phyloP scores from a whole-genome alignment of 1,140 invertebrate genomes.

The Monomorium pharaonis region DNA sequence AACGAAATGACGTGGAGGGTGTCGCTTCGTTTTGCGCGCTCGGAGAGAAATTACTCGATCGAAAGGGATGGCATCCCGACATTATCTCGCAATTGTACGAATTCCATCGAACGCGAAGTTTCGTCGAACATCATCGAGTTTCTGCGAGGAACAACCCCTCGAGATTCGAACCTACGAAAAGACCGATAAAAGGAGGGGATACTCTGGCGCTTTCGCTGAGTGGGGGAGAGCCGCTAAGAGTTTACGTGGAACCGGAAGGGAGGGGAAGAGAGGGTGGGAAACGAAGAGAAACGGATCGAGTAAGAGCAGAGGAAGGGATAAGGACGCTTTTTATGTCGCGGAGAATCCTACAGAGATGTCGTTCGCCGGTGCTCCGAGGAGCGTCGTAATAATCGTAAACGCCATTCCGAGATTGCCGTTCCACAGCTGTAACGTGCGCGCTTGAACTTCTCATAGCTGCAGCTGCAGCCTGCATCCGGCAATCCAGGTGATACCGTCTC shows the following conservation, averaged over 20 bases:
- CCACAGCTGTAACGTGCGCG: slow-evolving; percentile 50
- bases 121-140: slow-evolving; percentile 43
- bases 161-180: slow-evolving; percentile 21
- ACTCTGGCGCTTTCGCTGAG: neutral
- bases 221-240: neutral
- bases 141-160: slow-evolving; percentile 23
- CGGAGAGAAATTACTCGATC: slow-evolving; percentile 33
- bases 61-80: neutral
- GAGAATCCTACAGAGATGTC: slow-evolving; percentile 36
- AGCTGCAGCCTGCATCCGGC: slow-evolving; percentile 60
- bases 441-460: slow-evolving; percentile 15
- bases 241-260: neutral
- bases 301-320: neutral
- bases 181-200: slow-evolving; percentile 24
- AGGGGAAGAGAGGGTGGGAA: neutral
- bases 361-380: slow-evolving; percentile 45
- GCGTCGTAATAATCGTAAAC: slow-evolving; percentile 73
- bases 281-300: slow-evolving; percentile 9
- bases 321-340: slow-evolving; percentile 38
- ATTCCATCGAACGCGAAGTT: slow-evolving; percentile 47
- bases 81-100: slow-evolving; percentile 46
- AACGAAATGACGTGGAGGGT: neutral
- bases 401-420: slow-evolving; percentile 67
- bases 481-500: slow-evolving; percentile 48
- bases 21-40: slow-evolving; percentile 9